Percentiles rank a stretch among this genome's conserved stretches.
Evolutionary conservation across 2,888 invertebrate species (phyloP).

Genomic region (Periphyllus acericola): DNA sequence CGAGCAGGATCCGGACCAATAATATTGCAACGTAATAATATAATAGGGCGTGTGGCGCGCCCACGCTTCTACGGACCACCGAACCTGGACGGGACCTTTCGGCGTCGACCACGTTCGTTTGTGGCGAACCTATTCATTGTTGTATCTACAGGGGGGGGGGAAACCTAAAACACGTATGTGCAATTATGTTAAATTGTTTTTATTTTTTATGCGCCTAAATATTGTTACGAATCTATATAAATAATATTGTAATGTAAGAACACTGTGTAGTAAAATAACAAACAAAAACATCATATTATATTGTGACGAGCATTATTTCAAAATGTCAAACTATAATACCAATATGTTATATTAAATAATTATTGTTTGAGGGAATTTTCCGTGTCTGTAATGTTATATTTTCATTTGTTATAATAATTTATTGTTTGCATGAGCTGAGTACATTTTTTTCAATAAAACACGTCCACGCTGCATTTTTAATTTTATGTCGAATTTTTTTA

Average conservation of each 20-base stretch:
- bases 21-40: neutral
- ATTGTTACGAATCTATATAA: neutral
- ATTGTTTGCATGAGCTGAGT: slow-evolving; percentile 15
- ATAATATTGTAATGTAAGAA: neutral
- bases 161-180: too few species aligned
- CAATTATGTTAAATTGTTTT: neutral
- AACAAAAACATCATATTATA: neutral
- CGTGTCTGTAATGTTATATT: slow-evolving; percentile 10
- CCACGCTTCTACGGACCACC: neutral
- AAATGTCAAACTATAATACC: slow-evolving; percentile 32
- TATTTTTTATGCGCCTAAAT: neutral
- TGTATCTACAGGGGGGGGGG: too few species aligned
- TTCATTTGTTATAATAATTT: slow-evolving; percentile 32
- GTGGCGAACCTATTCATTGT: neutral
- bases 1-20: neutral
- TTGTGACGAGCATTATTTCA: slow-evolving; percentile 41
- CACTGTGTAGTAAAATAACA: neutral
- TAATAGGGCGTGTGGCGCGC: neutral
- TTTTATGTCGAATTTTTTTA: neutral
- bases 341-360: neutral
- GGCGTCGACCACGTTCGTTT: neutral
- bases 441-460: slow-evolving; percentile 38
- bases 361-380: slow-evolving; percentile 4
- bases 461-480: slow-evolving; percentile 1
- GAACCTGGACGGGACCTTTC: neutral